Evolutionary conservation across 92 coral and sea anemone species (phyloP).

Genomic region (Muricea muricata): DNA sequence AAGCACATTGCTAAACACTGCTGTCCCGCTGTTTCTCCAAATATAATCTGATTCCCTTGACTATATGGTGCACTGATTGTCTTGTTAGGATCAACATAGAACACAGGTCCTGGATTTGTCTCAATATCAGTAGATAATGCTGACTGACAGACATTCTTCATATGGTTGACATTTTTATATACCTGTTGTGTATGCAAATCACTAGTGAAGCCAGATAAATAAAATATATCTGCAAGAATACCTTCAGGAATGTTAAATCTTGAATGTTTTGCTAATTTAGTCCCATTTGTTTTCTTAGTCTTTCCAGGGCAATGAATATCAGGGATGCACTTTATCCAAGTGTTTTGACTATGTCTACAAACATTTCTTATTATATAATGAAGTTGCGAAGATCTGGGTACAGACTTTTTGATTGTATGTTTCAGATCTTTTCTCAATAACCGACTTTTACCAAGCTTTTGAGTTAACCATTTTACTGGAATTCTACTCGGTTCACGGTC

Average conservation of each 20-base stretch:
- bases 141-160: slow-evolving; percentile 9
- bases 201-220: not conserved
- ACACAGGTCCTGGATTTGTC: slow-evolving; percentile 50
- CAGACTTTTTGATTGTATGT: not conserved
- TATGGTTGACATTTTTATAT: not conserved
- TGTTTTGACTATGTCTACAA: not conserved
- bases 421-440: not conserved
- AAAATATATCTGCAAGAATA: not conserved
- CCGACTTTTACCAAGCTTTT: not conserved
- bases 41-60: slow-evolving; percentile 66
- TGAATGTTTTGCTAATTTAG: not conserved
- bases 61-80: slow-evolving; percentile 71
- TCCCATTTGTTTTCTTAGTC: not conserved
- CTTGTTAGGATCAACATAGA: slow-evolving; percentile 45
- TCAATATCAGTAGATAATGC: slow-evolving; percentile 42
- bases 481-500: slow-evolving; percentile 11
- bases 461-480: slow-evolving; percentile 5
- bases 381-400: slow-evolving; percentile 1
- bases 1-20: slow-evolving; percentile 57
- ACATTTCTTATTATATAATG: not conserved
- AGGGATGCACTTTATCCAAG: slow-evolving; percentile 4
- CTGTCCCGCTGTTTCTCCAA: slow-evolving; percentile 73
- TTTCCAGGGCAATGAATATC: not conserved
- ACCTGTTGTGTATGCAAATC: not conserved
- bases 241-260: not conserved